These are phyloP conservation scores for Sesamia nonagrioides DNA, from an alignment of 1,140 invertebrate species.

Conservation along the genomic window DNA sequence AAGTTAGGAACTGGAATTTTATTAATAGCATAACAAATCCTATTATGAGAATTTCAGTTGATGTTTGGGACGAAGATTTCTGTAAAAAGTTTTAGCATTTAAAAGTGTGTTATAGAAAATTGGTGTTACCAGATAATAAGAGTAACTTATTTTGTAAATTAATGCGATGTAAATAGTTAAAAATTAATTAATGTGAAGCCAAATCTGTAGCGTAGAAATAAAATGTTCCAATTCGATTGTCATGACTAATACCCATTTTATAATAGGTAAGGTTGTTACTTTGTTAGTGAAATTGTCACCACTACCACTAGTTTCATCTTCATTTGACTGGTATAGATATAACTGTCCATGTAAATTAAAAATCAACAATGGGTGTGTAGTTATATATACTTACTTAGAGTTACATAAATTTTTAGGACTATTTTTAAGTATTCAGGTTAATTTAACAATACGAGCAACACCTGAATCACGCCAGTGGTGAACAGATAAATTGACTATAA, in stretches of 20 bases:
- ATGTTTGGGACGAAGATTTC: slow-evolving; percentile 15
- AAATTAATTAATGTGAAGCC: slow-evolving; percentile 40
- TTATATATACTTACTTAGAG: too few species aligned
- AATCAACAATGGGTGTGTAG: background rate
- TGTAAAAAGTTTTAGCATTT: slow-evolving; percentile 30
- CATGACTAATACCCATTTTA: slow-evolving; percentile 36
- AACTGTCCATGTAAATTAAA: background rate
- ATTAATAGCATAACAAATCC: background rate
- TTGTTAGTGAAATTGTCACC: slow-evolving; percentile 3
- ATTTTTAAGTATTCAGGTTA: background rate
- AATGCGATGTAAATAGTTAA: slow-evolving; percentile 34
- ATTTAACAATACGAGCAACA: background rate
- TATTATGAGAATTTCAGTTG: slow-evolving; percentile 27
- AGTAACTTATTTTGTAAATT: slow-evolving; percentile 57
- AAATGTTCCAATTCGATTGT: slow-evolving; percentile 49
- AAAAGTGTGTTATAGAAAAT: slow-evolving; percentile 41
- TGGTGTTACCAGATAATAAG: slow-evolving; percentile 37
- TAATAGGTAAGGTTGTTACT: slow-evolving; percentile 5
- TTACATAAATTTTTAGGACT: background rate
- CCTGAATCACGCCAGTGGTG: background rate
- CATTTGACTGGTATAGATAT: background rate
- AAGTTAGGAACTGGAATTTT: background rate
- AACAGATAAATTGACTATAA: background rate
- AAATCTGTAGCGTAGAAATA: slow-evolving; percentile 41
- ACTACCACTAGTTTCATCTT: background rate